phyloP scores from a whole-genome alignment of 2,888 invertebrate genomes.

The Penaeus monodon region DNA sequence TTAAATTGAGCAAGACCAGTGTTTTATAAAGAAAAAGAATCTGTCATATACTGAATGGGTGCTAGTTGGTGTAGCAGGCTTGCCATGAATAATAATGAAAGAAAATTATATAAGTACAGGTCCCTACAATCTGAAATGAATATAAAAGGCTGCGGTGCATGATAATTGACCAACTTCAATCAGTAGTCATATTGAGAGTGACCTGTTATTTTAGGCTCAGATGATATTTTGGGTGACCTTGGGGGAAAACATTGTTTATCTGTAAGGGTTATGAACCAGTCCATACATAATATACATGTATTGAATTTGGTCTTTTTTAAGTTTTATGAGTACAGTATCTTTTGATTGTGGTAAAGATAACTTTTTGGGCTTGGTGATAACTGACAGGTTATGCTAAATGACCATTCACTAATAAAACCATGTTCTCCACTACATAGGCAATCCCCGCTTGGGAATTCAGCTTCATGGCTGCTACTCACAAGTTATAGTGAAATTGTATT shows the following conservation, averaged over 20 bases:
- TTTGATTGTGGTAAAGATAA: constrained; percentile 23
- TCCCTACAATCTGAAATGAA: background rate
- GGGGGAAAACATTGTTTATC: constrained; percentile 13
- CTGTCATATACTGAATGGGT: constrained; percentile 50
- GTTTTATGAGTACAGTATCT: constrained; percentile 30
- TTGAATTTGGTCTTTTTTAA: constrained; percentile 33
- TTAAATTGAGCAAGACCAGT: constrained; percentile 17
- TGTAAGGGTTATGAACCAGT: constrained; percentile 17
- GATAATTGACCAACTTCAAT: background rate
- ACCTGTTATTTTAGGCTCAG: constrained; percentile 1
- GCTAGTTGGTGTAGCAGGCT: constrained; percentile 52
- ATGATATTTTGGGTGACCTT: constrained; percentile 18
- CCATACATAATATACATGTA: constrained; percentile 27
- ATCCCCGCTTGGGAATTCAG: constrained; percentile 43
- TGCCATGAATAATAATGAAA: constrained; percentile 37
- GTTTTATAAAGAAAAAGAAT: constrained; percentile 1
- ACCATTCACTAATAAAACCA: background rate
- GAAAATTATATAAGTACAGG: constrained; percentile 11
- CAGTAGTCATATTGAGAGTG: background rate
- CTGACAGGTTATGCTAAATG: constrained; percentile 10
- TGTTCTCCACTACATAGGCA: constrained; percentile 35
- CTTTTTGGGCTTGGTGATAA: constrained; percentile 32
- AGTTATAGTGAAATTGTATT: constrained; percentile 52
- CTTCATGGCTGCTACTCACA: constrained; percentile 60
- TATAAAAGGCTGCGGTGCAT: constrained; percentile 5